Evolutionary conservation across 2,888 invertebrate species (phyloP).

Genomic region (Poecilus cupreus): DNA sequence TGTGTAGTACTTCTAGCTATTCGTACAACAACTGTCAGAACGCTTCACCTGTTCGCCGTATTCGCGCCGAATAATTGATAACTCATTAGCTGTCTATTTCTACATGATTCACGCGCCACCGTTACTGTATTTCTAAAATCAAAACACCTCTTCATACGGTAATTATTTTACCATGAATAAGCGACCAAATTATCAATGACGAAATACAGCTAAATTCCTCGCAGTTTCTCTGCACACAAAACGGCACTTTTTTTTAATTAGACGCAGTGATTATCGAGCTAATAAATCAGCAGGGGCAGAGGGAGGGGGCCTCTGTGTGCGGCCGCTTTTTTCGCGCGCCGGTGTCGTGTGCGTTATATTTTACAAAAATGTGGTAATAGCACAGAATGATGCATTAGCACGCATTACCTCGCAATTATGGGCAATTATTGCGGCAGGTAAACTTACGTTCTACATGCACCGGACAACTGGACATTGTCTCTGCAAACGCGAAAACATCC

Average conservation of each 20-base stretch:
- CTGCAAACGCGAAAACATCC: not conserved
- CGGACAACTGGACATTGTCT: not conserved
- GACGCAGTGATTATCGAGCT: constrained; percentile 36
- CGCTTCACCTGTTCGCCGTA: not conserved
- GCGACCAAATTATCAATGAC: constrained; percentile 17
- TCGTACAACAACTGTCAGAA: not conserved
- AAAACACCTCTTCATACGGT: not conserved
- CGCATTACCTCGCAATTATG: constrained; percentile 69
- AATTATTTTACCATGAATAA: constrained; percentile 2
- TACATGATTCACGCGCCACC: not conserved
- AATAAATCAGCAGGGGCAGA: not conserved
- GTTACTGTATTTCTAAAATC: not conserved
- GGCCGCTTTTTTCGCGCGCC: constrained; percentile 21
- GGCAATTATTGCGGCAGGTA: constrained; percentile 66
- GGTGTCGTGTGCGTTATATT: constrained; percentile 64
- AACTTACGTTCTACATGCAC: not conserved
- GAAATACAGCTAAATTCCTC: not conserved
- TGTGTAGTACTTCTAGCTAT: not conserved
- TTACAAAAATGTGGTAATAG: constrained; percentile 70
- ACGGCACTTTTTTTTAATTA: constrained; percentile 16
- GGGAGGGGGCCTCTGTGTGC: not conserved
- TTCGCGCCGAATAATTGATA: not conserved
- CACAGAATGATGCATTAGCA: constrained; percentile 68
- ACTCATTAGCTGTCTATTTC: not conserved
- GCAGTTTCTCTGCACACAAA: not conserved